Evolutionary conservation across 2,888 invertebrate genomes (phyloP).

Genomic region (Sicus ferrugineus): DNA sequence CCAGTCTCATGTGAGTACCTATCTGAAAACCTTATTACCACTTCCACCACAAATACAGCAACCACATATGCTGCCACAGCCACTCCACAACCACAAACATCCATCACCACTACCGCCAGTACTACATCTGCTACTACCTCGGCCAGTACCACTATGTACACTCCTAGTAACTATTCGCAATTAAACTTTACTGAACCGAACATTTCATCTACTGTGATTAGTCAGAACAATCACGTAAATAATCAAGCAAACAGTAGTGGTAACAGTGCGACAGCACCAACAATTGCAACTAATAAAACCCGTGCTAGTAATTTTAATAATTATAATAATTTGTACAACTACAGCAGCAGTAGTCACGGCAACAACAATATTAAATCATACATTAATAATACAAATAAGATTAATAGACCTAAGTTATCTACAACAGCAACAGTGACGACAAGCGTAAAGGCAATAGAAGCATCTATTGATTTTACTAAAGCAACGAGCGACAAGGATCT

Average conservation of each 20-base stretch:
- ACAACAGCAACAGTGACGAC: constrained; percentile 38
- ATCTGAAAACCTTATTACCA: constrained; percentile 50
- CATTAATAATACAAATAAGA: constrained; percentile 49
- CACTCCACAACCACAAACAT: constrained; percentile 34
- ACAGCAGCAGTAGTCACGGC: constrained; percentile 42
- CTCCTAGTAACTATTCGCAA: constrained; percentile 42
- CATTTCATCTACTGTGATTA: constrained; percentile 17
- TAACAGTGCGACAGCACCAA: constrained; percentile 34
- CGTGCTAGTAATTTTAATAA: constrained; percentile 33
- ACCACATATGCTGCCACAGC: constrained; percentile 36
- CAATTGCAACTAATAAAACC: constrained; percentile 34
- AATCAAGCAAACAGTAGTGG: constrained; percentile 20
- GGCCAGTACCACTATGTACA: constrained; percentile 21
- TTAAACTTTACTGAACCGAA: constrained; percentile 23
- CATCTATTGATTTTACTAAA: constrained; percentile 20
- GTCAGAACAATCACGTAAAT: constrained; percentile 15
- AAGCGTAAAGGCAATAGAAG: constrained; percentile 37
- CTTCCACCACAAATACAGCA: constrained; percentile 46
- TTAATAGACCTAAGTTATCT: constrained; percentile 41
- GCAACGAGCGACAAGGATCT: constrained; percentile 37
- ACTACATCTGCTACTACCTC: constrained; percentile 22
- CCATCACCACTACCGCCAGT: constrained; percentile 29
- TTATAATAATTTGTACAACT: constrained; percentile 36
- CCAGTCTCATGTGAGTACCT: constrained; percentile 98
- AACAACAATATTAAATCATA: constrained; percentile 45